Base-by-base conservation (phyloP, 1,140 invertebrate genomes). In the Pteromalus puparum region DNA sequence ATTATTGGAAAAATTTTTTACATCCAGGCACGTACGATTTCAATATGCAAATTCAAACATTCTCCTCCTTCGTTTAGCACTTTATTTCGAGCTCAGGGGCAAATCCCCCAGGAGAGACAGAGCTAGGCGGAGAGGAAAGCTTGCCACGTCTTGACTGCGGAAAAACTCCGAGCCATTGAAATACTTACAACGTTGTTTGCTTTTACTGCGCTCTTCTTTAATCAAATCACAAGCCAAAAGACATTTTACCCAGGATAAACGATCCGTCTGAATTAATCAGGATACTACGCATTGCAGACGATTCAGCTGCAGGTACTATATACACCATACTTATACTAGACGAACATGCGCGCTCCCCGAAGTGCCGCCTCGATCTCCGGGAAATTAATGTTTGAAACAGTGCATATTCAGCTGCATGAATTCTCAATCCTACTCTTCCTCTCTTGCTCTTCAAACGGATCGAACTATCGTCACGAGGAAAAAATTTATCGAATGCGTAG, bases 1-100 rank as follows among this genome's bases (percentile, higher is more conserved):
- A 61, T 61, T 61, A 61, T 61, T 61, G 53, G 53, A 61, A 61
- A 61, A 61, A 61, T 61, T 61, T 61, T 61, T 61, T 61, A 61
- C 53, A 61, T 61, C 21, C 53, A 61, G 53, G 53, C 53, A 61
- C 53, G 53, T 61, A 61, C 53, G n/a, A 61, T 61, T 61, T 61
- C 53, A 61, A 61, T 61, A 61, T 61, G 53, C 53, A 61, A 61
- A 61, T 61, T 61, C 21, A 21, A 6, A 61, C 21, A 61, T 61
- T 61, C 53, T 61, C 53, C 53, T 21, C 53, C 53, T 61, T 61
- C 53, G 53, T 61, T 61, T 61, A 61, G 53, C 53, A 61, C 53
- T 61, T 61, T 61, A 61, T 61, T 61, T 61, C 53, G 53, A 61
- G 53, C 53, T 61, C 53, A 21, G 53, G 6, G 18, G 53, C 53